Percentiles rank a stretch among this genome's conserved stretches.
Conservation (phyloP, 2,113 vertebrate genomes). For the Pterocles burchelli region DNA sequence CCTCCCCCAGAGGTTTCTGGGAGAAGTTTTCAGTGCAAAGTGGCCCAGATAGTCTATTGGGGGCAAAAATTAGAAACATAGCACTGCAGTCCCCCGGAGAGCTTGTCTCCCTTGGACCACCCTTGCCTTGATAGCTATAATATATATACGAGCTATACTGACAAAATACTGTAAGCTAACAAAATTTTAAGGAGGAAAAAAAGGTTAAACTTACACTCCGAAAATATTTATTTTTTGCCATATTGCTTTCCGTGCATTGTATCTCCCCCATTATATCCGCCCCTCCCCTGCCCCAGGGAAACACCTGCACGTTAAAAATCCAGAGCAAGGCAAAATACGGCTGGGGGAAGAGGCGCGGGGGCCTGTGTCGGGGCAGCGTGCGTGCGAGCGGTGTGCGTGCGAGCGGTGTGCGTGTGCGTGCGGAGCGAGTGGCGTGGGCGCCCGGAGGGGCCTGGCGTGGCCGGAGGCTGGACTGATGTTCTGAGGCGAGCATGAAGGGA, state of each 20-base stretch:
- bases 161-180: slow-evolving; percentile 88
- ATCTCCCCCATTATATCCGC: slow-evolving; percentile 50
- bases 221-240: slow-evolving; percentile 89
- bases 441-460: background rate
- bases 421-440: background rate
- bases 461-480: background rate
- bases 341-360: slow-evolving; percentile 21
- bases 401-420: background rate
- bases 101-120: background rate
- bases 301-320: slow-evolving; percentile 33
- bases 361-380: background rate
- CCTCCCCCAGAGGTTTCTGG: background rate
- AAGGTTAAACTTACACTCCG: slow-evolving; percentile 83
- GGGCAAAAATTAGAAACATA: background rate
- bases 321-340: background rate
- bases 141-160: slow-evolving; percentile 81
- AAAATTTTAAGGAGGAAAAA: slow-evolving; percentile 76
- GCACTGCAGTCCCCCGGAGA: background rate
- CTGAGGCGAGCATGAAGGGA: background rate
- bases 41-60: background rate
- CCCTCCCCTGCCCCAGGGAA: background rate
- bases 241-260: slow-evolving; percentile 77
- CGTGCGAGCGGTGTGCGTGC: background rate
- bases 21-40: background rate
- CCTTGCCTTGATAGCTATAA: slow-evolving; percentile 82